These are phyloP conservation scores for Setipinna tenuifilis DNA, from an alignment of 2,797 vertebrate genomes.

Conservation along the genomic window DNA sequence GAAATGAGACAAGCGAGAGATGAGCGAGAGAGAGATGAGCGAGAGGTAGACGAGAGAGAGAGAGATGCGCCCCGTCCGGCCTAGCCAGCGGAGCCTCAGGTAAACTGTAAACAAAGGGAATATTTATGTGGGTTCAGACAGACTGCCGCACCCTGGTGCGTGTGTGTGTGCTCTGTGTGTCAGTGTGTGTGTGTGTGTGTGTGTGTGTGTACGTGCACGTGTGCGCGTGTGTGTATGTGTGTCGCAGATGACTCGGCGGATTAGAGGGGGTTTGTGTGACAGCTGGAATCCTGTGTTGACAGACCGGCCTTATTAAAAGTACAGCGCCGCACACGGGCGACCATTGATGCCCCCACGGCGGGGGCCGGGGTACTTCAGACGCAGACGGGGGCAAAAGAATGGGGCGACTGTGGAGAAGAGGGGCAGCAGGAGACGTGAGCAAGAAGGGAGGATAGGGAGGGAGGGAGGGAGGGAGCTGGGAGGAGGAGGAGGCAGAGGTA, in stretches of 20 bases:
- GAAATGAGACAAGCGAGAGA: too few relatives aligned
- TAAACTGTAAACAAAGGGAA: conserved; percentile 74
- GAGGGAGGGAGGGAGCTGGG: not conserved
- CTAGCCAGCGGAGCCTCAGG: conserved; percentile 16
- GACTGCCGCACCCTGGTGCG: not conserved
- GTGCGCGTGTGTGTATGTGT: conserved; percentile 67
- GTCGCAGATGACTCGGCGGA: conserved; percentile 67
- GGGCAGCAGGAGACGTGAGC: conserved; percentile 28
- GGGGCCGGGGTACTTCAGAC: conserved; percentile 66
- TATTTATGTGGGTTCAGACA: conserved; percentile 68
- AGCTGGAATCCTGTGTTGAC: conserved; percentile 76
- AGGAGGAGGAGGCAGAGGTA: conserved; percentile 25
- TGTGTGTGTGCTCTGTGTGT: not conserved
- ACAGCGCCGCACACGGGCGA: conserved; percentile 62
- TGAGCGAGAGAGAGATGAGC: too few relatives aligned
- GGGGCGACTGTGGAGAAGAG: conserved; percentile 71
- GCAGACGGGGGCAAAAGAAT: conserved; percentile 70
- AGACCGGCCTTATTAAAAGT: conserved; percentile 84
- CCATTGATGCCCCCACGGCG: conserved; percentile 65
- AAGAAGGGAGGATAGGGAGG: conserved; percentile 4
- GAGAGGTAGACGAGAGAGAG: not conserved
- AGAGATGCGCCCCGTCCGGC: not conserved
- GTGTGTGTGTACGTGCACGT: conserved; percentile 48
- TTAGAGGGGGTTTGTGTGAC: conserved; percentile 73
- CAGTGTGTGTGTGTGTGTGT: not conserved